Percentiles rank a stretch among this genome's conserved stretches.
phyloP scores from a whole-genome alignment of 2,113 vertebrate genomes.

The Prinia subflava region DNA sequence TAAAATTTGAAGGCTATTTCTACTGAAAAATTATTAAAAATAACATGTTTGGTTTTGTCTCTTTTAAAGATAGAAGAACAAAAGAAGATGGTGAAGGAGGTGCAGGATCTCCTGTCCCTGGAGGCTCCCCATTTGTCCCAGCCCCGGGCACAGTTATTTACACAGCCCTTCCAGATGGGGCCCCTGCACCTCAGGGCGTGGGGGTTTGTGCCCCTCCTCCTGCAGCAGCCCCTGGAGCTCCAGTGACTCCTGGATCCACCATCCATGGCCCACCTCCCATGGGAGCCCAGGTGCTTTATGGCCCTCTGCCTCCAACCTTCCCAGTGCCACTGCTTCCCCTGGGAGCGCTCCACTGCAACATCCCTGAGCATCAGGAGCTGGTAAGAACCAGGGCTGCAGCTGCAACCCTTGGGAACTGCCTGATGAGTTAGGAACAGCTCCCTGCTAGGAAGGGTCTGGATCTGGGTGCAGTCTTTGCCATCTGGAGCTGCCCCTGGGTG shows the following conservation, averaged over 20 bases:
- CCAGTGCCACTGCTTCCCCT: conserved; percentile 71
- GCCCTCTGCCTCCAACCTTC: conserved; percentile 71
- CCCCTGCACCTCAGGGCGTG: conserved; percentile 71
- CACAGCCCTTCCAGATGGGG: conserved; percentile 74
- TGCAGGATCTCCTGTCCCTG: conserved; percentile 41
- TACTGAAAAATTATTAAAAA: background rate
- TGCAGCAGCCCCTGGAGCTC: conserved; percentile 25
- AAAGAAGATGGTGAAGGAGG: conserved; percentile 49
- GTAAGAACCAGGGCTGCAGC: conserved; percentile 59
- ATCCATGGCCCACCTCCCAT: conserved; percentile 73
- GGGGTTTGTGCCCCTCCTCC: conserved; percentile 72
- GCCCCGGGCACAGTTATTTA: conserved; percentile 73
- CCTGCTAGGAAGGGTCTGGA: background rate
- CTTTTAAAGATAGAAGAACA: background rate
- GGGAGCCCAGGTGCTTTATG: conserved; percentile 69
- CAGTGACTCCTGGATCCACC: conserved; percentile 68
- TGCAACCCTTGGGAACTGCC: background rate
- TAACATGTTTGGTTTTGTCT: background rate
- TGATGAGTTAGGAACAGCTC: background rate
- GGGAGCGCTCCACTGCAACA: conserved; percentile 79
- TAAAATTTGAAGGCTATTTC: background rate
- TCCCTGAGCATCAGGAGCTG: conserved; percentile 78
- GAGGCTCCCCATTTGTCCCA: conserved; percentile 58
- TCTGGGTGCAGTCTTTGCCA: background rate
- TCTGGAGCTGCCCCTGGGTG: background rate